Evolutionary conservation across 53 echinoderm and acorn worm species (phyloP).

Genomic region (Luidia sarsii): DNA sequence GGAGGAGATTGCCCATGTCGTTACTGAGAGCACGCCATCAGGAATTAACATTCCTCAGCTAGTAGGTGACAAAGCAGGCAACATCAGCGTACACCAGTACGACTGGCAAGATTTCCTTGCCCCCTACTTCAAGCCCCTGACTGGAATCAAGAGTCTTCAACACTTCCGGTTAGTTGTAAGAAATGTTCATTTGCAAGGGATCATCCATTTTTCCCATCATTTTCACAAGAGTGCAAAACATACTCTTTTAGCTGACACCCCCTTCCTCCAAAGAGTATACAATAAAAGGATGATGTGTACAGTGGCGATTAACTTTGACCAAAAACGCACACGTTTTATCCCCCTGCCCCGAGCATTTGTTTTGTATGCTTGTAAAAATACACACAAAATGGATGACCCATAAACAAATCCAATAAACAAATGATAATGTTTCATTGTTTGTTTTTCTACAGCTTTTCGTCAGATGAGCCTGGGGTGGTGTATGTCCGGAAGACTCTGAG

Average conservation of each 20-base stretch:
- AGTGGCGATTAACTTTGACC: too few species aligned
- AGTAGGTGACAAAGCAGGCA: slow-evolving; percentile 7
- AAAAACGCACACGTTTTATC: too few species aligned
- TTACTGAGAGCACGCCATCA: background rate
- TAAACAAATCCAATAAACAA: background rate
- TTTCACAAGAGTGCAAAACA: too few species aligned
- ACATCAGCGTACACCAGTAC: background rate
- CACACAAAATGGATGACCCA: background rate
- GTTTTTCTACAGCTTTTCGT: slow-evolving; percentile 3
- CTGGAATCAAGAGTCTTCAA: background rate
- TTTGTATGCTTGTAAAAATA: too few species aligned
- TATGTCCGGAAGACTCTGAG: background rate
- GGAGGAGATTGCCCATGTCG: background rate
- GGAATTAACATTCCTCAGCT: slow-evolving; percentile 21
- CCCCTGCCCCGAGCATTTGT: too few species aligned
- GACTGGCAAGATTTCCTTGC: slow-evolving; percentile 13
- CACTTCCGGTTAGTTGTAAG: background rate
- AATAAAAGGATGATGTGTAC: too few species aligned
- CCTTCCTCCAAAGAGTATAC: too few species aligned
- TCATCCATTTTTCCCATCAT: too few species aligned
- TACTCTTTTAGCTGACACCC: too few species aligned
- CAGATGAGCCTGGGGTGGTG: slow-evolving; percentile 5
- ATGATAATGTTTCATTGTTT: background rate
- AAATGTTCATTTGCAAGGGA: too few species aligned
- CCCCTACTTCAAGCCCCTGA: slow-evolving; percentile 11